These are phyloP conservation scores for Glomeris marginata DNA, from an alignment of 2,888 invertebrate species.

Conservation along the genomic window DNA sequence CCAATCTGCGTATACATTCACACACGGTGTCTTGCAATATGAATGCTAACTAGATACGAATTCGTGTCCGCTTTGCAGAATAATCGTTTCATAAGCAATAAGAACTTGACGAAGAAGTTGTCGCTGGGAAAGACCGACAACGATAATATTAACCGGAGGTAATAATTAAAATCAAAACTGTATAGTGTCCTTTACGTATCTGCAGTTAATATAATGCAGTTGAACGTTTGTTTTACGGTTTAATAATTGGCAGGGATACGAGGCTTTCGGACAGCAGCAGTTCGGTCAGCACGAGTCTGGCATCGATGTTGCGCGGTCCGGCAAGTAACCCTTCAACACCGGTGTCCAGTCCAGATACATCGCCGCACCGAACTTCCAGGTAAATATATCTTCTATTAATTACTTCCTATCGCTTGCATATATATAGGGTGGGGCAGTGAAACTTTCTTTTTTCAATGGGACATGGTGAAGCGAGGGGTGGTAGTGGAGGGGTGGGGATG, in stretches of 20 bases:
- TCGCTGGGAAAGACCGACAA: constrained; percentile 9
- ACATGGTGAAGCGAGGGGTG: no score
- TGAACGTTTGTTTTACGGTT: neutral
- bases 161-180: neutral
- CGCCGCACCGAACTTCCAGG: constrained; percentile 31
- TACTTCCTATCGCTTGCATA: neutral
- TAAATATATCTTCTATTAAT: constrained; percentile 15
- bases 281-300: constrained; percentile 22
- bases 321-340: constrained; percentile 37
- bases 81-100: constrained; percentile 11
- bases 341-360: constrained; percentile 41
- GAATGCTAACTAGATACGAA: no score
- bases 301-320: constrained; percentile 23
- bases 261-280: constrained; percentile 15
- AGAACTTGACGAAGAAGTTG: constrained; percentile 12
- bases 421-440: no score
- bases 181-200: no score
- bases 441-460: no score
- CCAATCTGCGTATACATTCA: neutral
- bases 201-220: neutral
- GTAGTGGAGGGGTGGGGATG: no score
- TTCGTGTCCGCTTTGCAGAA: constrained; percentile 8
- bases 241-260: constrained; percentile 3
- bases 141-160: neutral
- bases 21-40: no score